Conservation (phyloP, 2,797 vertebrate species). For the Sebastes paucispinis region DNA sequence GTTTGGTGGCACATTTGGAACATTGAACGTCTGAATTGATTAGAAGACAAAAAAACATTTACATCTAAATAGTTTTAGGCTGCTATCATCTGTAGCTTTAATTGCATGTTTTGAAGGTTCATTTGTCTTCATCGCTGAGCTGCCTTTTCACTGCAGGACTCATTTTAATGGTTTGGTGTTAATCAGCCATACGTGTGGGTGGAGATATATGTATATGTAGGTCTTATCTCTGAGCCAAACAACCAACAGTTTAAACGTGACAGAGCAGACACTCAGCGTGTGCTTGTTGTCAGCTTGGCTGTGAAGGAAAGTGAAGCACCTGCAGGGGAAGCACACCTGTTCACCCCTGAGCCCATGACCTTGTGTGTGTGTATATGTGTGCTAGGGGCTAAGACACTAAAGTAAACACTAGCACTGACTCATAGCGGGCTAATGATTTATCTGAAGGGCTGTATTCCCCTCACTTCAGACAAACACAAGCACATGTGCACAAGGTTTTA, state of each 20-base stretch:
- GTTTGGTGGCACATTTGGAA: slow-evolving; percentile 72
- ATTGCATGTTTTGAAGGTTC: not conserved
- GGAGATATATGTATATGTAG: not conserved
- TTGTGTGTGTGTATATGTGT: slow-evolving; percentile 14
- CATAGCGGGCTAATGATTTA: slow-evolving; percentile 79
- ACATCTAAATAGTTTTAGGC: slow-evolving; percentile 7
- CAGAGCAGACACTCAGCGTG: slow-evolving; percentile 23
- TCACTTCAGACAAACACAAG: slow-evolving; percentile 25
- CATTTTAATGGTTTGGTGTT: not conserved
- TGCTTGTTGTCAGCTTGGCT: slow-evolving; percentile 41
- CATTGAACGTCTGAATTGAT: slow-evolving; percentile 31
- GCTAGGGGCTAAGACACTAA: slow-evolving; percentile 49
- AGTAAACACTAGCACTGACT: slow-evolving; percentile 72
- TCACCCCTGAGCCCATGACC: slow-evolving; percentile 55
- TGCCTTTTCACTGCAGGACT: not conserved
- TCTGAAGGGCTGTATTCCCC: slow-evolving; percentile 61
- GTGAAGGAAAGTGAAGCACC: slow-evolving; percentile 59
- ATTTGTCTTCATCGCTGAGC: not conserved
- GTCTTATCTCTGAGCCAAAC: slow-evolving; percentile 11
- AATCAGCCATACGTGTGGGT: not conserved
- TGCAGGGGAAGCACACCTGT: slow-evolving; percentile 71
- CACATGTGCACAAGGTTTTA: slow-evolving; percentile 17
- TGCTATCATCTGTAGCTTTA: not conserved
- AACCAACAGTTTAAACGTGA: slow-evolving; percentile 8
- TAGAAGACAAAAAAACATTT: not conserved